These are phyloP conservation scores for Brachionichthys hirsutus DNA, from an alignment of 2,113 vertebrate genomes.

Conservation along the genomic window DNA sequence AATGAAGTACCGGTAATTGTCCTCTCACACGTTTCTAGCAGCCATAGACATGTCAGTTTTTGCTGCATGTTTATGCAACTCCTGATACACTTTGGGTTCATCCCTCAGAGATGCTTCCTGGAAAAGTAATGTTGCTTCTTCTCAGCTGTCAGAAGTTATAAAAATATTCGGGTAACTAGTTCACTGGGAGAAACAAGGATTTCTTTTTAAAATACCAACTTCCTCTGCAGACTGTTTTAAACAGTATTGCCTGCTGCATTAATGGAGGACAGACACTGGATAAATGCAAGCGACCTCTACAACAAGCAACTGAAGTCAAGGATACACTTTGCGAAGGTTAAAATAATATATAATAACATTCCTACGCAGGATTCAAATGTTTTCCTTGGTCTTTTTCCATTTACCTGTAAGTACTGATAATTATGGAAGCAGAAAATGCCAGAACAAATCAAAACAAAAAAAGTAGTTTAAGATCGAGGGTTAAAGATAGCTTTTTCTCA, in stretches of 20 bases:
- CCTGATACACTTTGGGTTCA: slow-evolving; percentile 38
- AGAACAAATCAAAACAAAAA: slow-evolving; percentile 24
- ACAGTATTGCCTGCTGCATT: slow-evolving; percentile 4
- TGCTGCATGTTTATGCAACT: slow-evolving; percentile 27
- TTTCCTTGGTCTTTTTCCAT: no score
- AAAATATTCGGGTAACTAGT: slow-evolving; percentile 31
- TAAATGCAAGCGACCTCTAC: slow-evolving; percentile 4
- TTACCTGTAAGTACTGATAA: no score
- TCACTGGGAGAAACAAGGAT: slow-evolving; percentile 28
- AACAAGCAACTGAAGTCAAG: slow-evolving; percentile 11
- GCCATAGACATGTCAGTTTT: slow-evolving; percentile 29
- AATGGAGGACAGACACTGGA: slow-evolving; percentile 2
- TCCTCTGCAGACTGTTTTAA: slow-evolving; percentile 14
- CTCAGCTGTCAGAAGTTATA: slow-evolving; percentile 44
- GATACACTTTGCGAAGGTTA: slow-evolving; percentile 6
- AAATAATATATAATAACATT: not conserved
- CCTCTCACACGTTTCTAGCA: slow-evolving; percentile 5
- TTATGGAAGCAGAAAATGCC: no score
- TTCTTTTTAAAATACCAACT: slow-evolving; percentile 22
- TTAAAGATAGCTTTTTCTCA: slow-evolving; percentile 37
- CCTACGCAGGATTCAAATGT: not conserved
- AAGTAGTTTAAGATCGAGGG: slow-evolving; percentile 19
- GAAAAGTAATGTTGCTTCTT: slow-evolving; percentile 46
- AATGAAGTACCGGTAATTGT: slow-evolving; percentile 17
- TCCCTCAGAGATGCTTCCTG: slow-evolving; percentile 37